Conservation (phyloP, 2,113 vertebrate species). For the Semnornis frantzii region DNA sequence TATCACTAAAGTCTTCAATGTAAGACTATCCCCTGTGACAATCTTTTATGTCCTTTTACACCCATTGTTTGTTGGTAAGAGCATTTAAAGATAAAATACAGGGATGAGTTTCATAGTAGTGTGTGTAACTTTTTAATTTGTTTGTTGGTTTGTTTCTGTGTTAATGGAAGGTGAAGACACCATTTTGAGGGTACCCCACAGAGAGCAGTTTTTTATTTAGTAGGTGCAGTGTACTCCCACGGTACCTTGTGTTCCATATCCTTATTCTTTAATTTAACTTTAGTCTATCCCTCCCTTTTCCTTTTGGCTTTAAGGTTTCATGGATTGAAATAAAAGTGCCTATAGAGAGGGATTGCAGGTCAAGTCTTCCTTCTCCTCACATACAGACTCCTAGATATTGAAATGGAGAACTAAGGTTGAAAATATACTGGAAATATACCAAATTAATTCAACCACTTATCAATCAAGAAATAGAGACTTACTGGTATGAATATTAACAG, state of each 20-base stretch:
- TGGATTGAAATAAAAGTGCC: not conserved
- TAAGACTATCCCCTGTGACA: too few species aligned
- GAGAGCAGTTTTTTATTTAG: too few species aligned
- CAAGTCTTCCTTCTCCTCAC: not conserved
- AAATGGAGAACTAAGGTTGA: not conserved
- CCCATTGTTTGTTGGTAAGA: too few species aligned
- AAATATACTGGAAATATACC: not conserved
- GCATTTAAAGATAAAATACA: too few species aligned
- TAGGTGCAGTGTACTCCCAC: too few species aligned
- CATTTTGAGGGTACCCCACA: too few species aligned
- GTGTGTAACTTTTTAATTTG: too few species aligned
- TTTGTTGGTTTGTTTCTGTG: too few species aligned
- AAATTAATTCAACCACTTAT: constrained; percentile 7
- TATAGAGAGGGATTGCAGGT: not conserved
- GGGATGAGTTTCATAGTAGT: too few species aligned
- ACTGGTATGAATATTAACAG: constrained; percentile 24
- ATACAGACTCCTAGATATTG: not conserved
- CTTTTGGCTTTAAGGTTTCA: not conserved
- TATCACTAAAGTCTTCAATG: not conserved
- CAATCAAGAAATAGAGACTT: not conserved
- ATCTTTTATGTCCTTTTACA: too few species aligned
- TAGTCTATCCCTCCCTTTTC: not conserved
- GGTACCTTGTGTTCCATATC: too few species aligned
- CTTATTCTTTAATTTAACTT: not conserved
- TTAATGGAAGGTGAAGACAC: too few species aligned